Base-by-base conservation (phyloP, 2,797 vertebrate genomes). In the Labroides dimidiatus region DNA sequence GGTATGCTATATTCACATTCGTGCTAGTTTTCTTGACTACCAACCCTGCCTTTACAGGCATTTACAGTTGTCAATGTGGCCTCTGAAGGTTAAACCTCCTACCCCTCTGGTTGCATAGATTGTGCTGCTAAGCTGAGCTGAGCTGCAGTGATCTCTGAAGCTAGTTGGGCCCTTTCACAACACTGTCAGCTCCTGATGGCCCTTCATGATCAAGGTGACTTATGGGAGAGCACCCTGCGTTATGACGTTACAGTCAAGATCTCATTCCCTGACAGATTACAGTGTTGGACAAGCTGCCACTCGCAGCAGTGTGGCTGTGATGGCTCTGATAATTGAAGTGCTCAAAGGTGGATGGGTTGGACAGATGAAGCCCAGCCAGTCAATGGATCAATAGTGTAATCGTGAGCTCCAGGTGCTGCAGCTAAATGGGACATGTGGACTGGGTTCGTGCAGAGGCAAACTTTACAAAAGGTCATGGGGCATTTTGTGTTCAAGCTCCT, bases 241-340 rank as follows among this genome's bases (percentile, higher is more conserved):
- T 78, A 72, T 87, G 85, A 88, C 77, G 79, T 75, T 72, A 71
- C 33, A 23, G 84, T 86, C 75, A 58, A 84, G 78, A 86, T 90
- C 84, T 90, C 85, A 89, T 89, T 89, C 87, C 78, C 82, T 92
- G 91, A 93, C 91, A 92, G 91, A 94, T 93, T 86, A 91, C 85
- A 84, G 87, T 86, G 90, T 87, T 86, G 89, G 90, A 92, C 91
- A 86, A 91, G 87, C 91, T 93, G 90, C 91, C 92, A 91, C 84
- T 93, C 70, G 81, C 72, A 81, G 84, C 86, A 72, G 63, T 81
- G 72, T 67, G 82, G 76, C 87, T 84, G 84, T 89, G 91, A 92
- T 89, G 90, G 83, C 89, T 92, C 87, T 91, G 91, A 94, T 94
- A 93, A 94, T 92, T 92, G 92, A 92, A 93, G 90, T 89, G 91